These are phyloP conservation scores for Bradypus variegatus DNA, from an alignment of 2,797 vertebrate genomes.

Conservation along the genomic window DNA sequence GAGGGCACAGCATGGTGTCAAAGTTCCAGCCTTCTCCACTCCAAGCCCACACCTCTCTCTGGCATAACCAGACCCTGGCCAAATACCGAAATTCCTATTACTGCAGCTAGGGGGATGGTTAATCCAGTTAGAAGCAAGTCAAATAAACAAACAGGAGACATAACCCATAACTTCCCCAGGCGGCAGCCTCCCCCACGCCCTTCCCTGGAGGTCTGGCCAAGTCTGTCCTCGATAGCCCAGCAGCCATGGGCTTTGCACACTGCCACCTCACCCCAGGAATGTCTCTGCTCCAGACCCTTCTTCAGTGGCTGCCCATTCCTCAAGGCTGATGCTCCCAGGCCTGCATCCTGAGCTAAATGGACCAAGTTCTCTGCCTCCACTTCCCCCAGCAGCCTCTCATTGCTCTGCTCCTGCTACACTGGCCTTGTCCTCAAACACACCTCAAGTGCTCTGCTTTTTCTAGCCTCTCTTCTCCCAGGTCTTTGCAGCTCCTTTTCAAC, in stretches of 20 bases:
- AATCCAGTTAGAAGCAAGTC: slow-evolving; percentile 36
- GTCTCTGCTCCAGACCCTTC: background rate
- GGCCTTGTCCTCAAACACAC: background rate
- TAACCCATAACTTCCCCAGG: background rate
- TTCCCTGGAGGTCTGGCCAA: background rate
- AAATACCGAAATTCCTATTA: slow-evolving; percentile 31
- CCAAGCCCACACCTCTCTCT: background rate
- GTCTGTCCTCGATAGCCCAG: background rate
- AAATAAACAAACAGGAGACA: slow-evolving; percentile 50
- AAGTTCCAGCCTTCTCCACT: background rate
- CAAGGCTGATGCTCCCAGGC: background rate
- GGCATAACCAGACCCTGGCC: background rate
- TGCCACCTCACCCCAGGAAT: background rate
- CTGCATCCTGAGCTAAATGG: background rate
- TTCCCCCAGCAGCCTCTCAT: background rate
- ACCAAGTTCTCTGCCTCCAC: background rate
- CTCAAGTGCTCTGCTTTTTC: background rate
- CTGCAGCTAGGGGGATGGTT: background rate
- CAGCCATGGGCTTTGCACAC: background rate
- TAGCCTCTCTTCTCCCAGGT: background rate
- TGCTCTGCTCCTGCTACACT: background rate
- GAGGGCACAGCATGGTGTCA: background rate
- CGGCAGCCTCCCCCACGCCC: background rate
- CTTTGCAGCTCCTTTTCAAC: background rate
- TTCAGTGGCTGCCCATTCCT: background rate